Percentiles rank a stretch among this genome's conserved stretches.
These are phyloP conservation scores for Diuraphis noxia DNA, from an alignment of 1,140 invertebrate species.

Conservation along the genomic window DNA sequence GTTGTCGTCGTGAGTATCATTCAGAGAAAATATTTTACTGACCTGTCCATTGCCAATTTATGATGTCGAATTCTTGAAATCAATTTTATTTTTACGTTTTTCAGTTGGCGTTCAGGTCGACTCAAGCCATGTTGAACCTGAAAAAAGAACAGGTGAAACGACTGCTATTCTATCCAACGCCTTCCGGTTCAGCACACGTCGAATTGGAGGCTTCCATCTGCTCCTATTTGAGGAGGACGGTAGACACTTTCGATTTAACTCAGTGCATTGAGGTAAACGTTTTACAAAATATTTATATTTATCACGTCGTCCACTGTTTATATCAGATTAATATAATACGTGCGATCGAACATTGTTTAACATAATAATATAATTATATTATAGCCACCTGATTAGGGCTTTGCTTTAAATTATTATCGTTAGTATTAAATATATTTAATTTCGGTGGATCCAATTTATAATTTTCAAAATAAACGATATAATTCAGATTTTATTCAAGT, in stretches of 20 bases:
- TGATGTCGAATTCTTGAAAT: not conserved
- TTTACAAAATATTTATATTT: not conserved
- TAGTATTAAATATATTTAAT: not conserved
- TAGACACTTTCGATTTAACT: constrained; percentile 65
- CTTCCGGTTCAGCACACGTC: constrained; percentile 56
- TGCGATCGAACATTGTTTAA: not conserved
- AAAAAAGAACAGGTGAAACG: constrained; percentile 63
- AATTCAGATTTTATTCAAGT: not conserved
- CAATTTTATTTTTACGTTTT: constrained; percentile 17
- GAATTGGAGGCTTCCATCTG: constrained; percentile 64
- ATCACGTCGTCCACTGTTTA: not conserved
- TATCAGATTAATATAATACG: not conserved
- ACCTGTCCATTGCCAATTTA: not conserved
- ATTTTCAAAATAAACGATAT: not conserved
- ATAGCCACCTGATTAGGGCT: not conserved
- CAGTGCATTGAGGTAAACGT: constrained; percentile 64
- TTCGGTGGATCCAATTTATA: not conserved
- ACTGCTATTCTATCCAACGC: constrained; percentile 63
- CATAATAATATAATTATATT: not conserved
- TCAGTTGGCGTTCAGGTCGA: constrained; percentile 68
- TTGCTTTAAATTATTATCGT: not conserved
- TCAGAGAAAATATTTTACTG: not conserved
- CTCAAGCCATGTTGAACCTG: constrained; percentile 62
- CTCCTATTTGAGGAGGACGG: constrained; percentile 63
- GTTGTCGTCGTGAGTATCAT: constrained; percentile 81